Evolutionary conservation across 2,113 vertebrate species (phyloP).

Genomic region (Isichthys henryi): DNA sequence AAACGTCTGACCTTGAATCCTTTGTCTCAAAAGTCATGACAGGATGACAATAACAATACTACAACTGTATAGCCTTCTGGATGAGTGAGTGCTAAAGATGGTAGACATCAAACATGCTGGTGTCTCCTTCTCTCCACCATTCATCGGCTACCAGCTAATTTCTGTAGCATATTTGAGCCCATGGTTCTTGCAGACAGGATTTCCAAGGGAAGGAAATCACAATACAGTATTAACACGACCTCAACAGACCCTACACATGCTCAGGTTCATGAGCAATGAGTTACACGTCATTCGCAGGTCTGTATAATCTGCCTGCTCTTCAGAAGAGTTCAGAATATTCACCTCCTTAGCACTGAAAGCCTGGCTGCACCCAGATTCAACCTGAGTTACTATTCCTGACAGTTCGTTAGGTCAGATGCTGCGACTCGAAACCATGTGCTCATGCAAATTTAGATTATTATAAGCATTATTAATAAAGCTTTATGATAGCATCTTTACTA

Average conservation of each 20-base stretch:
- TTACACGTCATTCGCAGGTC: background rate
- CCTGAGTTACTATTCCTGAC: background rate
- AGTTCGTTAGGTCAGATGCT: background rate
- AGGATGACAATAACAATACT: background rate
- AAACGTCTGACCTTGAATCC: background rate
- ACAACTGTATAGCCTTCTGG: background rate
- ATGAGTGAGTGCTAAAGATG: background rate
- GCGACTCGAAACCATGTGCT: background rate
- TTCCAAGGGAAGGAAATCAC: background rate
- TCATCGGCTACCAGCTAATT: background rate
- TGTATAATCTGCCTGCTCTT: background rate
- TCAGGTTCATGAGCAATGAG: background rate
- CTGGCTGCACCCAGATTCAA: background rate
- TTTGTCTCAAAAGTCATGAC: background rate
- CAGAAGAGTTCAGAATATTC: background rate
- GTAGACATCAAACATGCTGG: background rate
- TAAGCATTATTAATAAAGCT: no score
- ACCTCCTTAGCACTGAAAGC: background rate
- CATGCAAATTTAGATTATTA: background rate
- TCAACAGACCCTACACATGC: background rate
- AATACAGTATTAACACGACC: background rate
- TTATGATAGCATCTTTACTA: background rate
- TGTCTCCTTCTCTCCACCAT: background rate
- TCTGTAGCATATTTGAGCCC: background rate
- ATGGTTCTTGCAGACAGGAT: background rate